Conservation (phyloP, 2,797 vertebrate species). For the Poecile montanus region DNA sequence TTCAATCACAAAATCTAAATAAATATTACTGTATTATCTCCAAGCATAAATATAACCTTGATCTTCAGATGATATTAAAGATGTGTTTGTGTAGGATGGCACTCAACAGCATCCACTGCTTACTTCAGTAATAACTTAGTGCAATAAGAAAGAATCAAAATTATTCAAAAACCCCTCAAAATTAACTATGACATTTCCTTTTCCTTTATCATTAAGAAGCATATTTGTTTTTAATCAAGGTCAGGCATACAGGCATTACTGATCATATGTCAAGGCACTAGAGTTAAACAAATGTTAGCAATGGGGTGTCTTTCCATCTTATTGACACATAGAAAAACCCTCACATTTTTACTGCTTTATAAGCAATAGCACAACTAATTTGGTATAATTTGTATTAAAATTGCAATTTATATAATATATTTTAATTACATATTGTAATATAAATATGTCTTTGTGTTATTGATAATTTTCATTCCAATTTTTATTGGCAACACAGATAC, state of each 20-base stretch:
- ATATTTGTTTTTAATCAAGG: neutral
- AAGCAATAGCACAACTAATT: neutral
- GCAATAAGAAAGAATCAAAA: neutral
- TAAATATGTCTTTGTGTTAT: neutral
- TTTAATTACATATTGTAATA: neutral
- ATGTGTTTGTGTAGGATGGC: neutral
- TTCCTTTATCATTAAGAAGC: neutral
- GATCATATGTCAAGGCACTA: neutral
- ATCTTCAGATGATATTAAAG: neutral
- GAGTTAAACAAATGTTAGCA: neutral
- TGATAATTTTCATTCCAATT: neutral
- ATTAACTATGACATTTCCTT: neutral
- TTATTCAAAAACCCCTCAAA: neutral
- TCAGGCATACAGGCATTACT: neutral
- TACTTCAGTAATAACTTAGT: neutral
- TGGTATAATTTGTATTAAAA: neutral
- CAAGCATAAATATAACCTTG: neutral
- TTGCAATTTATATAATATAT: neutral
- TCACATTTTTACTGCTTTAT: neutral
- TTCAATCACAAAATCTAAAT: neutral
- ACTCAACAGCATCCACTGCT: neutral
- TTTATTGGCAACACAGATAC: rapidly evolving
- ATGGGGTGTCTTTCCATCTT: neutral
- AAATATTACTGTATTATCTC: neutral
- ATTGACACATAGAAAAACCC: neutral